Percentiles rank a stretch among this genome's conserved stretches.
These are phyloP conservation scores for Ypsolopha sequella DNA, from an alignment of 2,888 invertebrate species.

Conservation along the genomic window DNA sequence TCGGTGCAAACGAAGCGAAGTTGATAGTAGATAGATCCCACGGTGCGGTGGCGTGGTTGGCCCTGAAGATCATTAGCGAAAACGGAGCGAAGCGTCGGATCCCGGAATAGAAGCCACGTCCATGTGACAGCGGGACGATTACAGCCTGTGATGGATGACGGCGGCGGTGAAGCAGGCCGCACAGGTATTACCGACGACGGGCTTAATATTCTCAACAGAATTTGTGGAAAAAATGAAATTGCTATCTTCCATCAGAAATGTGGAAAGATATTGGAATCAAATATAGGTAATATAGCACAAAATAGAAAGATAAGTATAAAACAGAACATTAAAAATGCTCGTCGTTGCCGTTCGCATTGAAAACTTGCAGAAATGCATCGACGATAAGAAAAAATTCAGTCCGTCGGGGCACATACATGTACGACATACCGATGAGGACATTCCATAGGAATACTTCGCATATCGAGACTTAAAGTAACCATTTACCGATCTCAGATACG, in stretches of 20 bases:
- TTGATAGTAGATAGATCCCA: slow-evolving; percentile 30
- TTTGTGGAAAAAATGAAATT: neutral
- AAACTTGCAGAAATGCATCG: slow-evolving; percentile 66
- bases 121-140: slow-evolving; percentile 58
- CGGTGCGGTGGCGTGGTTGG: slow-evolving; percentile 37
- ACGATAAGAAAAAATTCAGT: slow-evolving; percentile 69
- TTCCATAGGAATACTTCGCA: slow-evolving; percentile 61
- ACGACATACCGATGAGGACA: slow-evolving; percentile 60
- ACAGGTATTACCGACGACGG: neutral
- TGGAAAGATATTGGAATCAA: too few species aligned
- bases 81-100: slow-evolving; percentile 36
- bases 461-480: slow-evolving; percentile 66
- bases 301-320: slow-evolving; percentile 21
- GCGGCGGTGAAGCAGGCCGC: slow-evolving; percentile 14
- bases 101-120: slow-evolving; percentile 50
- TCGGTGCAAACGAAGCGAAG: slow-evolving; percentile 38
- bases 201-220: slow-evolving; percentile 2
- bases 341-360: slow-evolving; percentile 41
- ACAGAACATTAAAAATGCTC: slow-evolving; percentile 20
- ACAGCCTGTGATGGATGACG: slow-evolving; percentile 62
- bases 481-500: slow-evolving; percentile 70
- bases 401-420: slow-evolving; percentile 59
- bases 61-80: slow-evolving; percentile 60
- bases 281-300: slow-evolving; percentile 11
- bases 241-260: neutral